A percentile compares a stretch with the other conserved stretches of the same genome.
phyloP scores from a whole-genome alignment of 2,888 invertebrate genomes.

The Beris chalybata region DNA sequence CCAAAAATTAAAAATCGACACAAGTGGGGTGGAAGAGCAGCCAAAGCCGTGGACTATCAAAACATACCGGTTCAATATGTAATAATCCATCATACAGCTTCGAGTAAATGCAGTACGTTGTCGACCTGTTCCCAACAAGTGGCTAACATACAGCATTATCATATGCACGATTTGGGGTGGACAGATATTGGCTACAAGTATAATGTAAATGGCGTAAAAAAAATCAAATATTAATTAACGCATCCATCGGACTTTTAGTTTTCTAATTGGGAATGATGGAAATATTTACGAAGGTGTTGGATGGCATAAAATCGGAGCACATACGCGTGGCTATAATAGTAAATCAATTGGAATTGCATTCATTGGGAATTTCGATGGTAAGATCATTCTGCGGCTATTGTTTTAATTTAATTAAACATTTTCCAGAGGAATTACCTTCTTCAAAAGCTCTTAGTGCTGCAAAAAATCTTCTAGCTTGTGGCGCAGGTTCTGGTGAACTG shows the following conservation, averaged over 20 bases:
- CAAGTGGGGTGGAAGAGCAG: slow-evolving; percentile 59
- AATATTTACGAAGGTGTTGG: slow-evolving; percentile 64
- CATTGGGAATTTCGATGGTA: slow-evolving; percentile 58
- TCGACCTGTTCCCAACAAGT: slow-evolving; percentile 51
- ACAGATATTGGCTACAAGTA: slow-evolving; percentile 60
- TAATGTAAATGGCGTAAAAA: slow-evolving; percentile 42
- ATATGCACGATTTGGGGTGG: slow-evolving; percentile 56
- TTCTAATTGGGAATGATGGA: slow-evolving; percentile 62
- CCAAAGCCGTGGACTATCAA: slow-evolving; percentile 58
- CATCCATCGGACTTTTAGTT: slow-evolving; percentile 46
- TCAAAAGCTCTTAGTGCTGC: slow-evolving; percentile 46
- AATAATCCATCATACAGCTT: slow-evolving; percentile 59
- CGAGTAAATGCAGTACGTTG: slow-evolving; percentile 53
- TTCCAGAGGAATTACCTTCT: slow-evolving; percentile 47
- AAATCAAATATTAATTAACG: not conserved
- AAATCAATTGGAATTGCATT: slow-evolving; percentile 62
- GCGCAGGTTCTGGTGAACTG: slow-evolving; percentile 47
- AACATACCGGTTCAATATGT: slow-evolving; percentile 57
- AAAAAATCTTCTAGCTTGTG: slow-evolving; percentile 49
- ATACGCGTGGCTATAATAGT: slow-evolving; percentile 59
- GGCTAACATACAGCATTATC: slow-evolving; percentile 56
- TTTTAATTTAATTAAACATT: not conserved
- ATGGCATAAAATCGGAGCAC: slow-evolving; percentile 61
- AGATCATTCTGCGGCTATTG: slow-evolving; percentile 41
- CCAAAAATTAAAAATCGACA: slow-evolving; percentile 58